Evolutionary conservation across 2,797 vertebrate genomes (phyloP).

Genomic region (Trachurus trachurus): DNA sequence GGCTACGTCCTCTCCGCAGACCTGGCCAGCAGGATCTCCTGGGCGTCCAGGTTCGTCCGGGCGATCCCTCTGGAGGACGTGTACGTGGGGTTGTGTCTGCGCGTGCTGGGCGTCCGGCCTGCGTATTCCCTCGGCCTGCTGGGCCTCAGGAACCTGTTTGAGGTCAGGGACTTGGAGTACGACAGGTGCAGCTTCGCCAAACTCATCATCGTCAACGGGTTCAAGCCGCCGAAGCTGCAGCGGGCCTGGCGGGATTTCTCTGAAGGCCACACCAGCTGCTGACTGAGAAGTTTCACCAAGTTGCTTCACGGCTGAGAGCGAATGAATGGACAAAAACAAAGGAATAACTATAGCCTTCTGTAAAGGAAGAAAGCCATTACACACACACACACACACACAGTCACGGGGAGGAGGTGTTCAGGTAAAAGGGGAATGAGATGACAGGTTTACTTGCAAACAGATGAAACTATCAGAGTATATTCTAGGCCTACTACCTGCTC

Average conservation of each 20-base stretch:
- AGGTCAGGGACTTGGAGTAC: conserved; percentile 74
- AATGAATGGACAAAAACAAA: background rate
- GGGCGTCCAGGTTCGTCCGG: conserved; percentile 91
- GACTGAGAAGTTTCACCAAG: background rate
- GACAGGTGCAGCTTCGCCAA: conserved; percentile 76
- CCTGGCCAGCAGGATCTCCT: conserved; percentile 91
- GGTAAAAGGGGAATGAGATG: background rate
- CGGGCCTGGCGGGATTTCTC: conserved; percentile 82
- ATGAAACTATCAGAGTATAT: background rate
- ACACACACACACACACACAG: conserved; percentile 3
- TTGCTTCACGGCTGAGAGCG: background rate
- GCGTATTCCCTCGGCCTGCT: conserved; percentile 89
- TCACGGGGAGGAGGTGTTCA: background rate
- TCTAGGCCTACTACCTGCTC: no score
- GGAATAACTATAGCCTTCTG: background rate
- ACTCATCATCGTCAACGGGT: conserved; percentile 75
- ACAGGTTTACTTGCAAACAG: background rate
- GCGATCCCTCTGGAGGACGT: conserved; percentile 95
- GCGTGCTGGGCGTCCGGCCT: conserved; percentile 89
- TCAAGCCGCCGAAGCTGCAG: conserved; percentile 68
- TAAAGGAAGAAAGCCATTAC: conserved; percentile 43
- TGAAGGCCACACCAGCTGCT: conserved; percentile 67
- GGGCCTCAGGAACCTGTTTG: conserved; percentile 82
- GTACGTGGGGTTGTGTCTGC: conserved; percentile 95
- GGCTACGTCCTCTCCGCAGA: conserved; percentile 95